Evolutionary conservation across 2,113 vertebrate species (phyloP).

Genomic region (Martes martes): DNA sequence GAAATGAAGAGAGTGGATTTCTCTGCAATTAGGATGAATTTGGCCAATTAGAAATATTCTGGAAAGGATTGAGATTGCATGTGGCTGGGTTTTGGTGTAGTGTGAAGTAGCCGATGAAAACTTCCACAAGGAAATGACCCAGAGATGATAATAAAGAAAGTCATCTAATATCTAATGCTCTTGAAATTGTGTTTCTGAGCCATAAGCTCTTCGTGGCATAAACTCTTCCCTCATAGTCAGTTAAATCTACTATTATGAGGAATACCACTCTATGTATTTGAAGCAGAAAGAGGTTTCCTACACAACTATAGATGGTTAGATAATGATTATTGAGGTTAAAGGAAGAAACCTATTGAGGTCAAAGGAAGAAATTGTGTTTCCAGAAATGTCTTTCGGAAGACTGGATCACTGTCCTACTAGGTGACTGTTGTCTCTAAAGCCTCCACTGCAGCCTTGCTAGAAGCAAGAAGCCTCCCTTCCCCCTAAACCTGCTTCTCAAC

Average conservation of each 20-base stretch:
- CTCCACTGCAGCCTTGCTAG: neutral
- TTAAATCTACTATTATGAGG: neutral
- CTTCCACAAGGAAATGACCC: neutral
- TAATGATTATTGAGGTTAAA: neutral
- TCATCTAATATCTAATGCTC: neutral
- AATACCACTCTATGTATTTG: neutral
- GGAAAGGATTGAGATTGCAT: neutral
- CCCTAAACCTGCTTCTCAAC: neutral
- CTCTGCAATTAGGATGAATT: neutral
- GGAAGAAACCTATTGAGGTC: neutral
- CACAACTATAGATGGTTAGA: neutral
- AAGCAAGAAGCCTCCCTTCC: neutral
- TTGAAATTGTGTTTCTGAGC: neutral
- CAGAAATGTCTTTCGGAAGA: neutral
- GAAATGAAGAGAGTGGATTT: neutral
- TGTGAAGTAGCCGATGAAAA: neutral
- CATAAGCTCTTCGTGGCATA: neutral
- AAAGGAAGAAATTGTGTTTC: neutral
- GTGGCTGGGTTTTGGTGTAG: neutral
- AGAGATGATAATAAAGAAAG: neutral
- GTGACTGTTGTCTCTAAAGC: neutral
- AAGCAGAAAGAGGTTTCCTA: neutral
- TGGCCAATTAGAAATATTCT: neutral
- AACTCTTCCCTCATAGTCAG: neutral
- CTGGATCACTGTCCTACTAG: neutral